Evolutionary conservation across 2,888 invertebrate species (phyloP).

Genomic region (Morpho deidamia): DNA sequence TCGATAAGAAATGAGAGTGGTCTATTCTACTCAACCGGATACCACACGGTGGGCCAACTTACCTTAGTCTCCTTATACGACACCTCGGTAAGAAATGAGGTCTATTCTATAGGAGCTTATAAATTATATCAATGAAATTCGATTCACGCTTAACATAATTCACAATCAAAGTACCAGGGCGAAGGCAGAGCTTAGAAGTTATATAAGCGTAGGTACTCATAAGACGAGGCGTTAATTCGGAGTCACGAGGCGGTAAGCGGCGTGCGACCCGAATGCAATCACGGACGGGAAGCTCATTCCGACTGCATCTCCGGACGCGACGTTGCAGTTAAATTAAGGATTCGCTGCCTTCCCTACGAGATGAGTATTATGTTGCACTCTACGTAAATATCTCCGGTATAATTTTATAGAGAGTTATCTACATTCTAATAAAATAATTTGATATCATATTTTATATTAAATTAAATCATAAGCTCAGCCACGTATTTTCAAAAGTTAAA

Average conservation of each 20-base stretch:
- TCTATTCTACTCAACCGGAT: no score
- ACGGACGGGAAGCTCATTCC: slow-evolving; percentile 69
- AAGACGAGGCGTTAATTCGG: slow-evolving; percentile 47
- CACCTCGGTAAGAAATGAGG: no score
- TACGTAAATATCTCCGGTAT: not conserved
- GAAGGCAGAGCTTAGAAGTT: not conserved
- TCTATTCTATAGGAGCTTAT: no score
- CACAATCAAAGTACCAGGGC: not conserved
- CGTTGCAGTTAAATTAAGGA: slow-evolving; percentile 64
- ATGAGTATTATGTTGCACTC: slow-evolving; percentile 1
- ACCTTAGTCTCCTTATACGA: no score
- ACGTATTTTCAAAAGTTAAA: no score
- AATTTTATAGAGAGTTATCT: no score
- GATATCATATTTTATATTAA: no score
- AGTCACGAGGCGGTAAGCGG: slow-evolving; percentile 40
- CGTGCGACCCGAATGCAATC: slow-evolving; percentile 62
- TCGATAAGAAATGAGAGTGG: no score
- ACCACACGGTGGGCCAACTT: no score
- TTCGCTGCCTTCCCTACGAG: slow-evolving; percentile 36
- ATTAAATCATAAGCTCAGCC: no score
- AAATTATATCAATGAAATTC: no score
- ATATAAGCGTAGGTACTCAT: not conserved
- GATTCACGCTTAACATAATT: not conserved
- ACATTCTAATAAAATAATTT: no score
- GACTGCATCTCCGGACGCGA: slow-evolving; percentile 62